Evolutionary conservation across 2,113 vertebrate genomes (phyloP).

Genomic region (Phoenicopterus ruber): DNA sequence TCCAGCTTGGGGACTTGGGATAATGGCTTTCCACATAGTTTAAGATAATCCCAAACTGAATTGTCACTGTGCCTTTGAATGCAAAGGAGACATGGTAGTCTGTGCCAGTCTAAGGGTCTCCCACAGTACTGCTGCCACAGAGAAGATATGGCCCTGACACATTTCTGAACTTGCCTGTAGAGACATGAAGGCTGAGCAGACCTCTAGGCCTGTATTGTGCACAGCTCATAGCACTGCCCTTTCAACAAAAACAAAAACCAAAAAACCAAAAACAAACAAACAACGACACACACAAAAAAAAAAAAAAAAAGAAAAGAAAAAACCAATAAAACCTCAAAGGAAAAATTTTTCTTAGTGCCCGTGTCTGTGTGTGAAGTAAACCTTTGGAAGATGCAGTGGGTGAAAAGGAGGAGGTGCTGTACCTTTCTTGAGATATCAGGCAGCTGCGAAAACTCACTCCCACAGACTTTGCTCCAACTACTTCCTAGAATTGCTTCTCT

Average conservation of each 20-base stretch:
- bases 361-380: neutral
- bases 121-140: neutral
- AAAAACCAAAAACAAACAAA: too few relatives aligned
- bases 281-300: neutral
- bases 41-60: neutral
- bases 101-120: neutral
- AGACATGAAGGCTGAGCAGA: neutral
- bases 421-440: neutral
- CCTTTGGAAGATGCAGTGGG: neutral
- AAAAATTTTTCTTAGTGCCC: neutral
- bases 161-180: neutral
- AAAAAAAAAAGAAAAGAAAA: too few relatives aligned
- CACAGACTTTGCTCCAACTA: neutral
- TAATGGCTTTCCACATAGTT: neutral
- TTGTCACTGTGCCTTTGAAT: neutral
- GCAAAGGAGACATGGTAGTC: neutral
- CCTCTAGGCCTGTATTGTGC: neutral
- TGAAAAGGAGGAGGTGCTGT: neutral
- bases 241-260: neutral
- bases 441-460: neutral
- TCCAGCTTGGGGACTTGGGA: neutral
- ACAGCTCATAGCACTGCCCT: neutral
- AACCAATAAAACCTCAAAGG: neutral
- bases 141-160: neutral
- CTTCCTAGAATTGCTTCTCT: neutral